These are phyloP conservation scores for Lucilia cuprina DNA, from an alignment of 1,140 invertebrate species.

Conservation along the genomic window DNA sequence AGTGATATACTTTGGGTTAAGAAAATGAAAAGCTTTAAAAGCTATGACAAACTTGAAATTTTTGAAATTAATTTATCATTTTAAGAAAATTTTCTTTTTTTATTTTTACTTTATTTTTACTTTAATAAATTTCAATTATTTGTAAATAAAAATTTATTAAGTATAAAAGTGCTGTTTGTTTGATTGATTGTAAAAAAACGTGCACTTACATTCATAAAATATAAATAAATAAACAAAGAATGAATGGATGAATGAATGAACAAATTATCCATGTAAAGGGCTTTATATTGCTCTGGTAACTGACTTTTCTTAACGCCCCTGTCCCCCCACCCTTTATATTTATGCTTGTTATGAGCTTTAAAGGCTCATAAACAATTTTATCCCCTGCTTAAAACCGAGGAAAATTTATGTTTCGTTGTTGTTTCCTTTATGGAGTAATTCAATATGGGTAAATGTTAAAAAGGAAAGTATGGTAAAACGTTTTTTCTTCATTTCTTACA, in stretches of 20 bases:
- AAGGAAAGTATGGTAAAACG: not conserved
- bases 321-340: not conserved
- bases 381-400: not conserved
- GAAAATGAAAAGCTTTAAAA: too few relatives aligned
- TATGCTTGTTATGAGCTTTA: not conserved
- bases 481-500: not conserved
- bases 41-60: too few relatives aligned
- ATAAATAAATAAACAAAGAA: not conserved
- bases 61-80: too few relatives aligned
- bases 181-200: slow-evolving; percentile 5
- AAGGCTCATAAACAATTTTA: not conserved
- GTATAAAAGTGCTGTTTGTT: not conserved
- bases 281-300: not conserved
- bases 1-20: too few relatives aligned
- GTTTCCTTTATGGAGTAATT: too few relatives aligned
- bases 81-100: not conserved
- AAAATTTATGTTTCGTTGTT: not conserved
- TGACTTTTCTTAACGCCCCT: too few relatives aligned
- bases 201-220: not conserved
- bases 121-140: not conserved
- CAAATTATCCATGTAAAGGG: not conserved
- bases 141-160: not conserved
- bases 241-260: not conserved
- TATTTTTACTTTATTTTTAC: not conserved
- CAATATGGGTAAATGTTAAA: not conserved